A percentile compares a stretch with the other conserved stretches of the same genome.
Conservation (phyloP, 2,888 invertebrate species). For the Stenoptilia bipunctidactyla region DNA sequence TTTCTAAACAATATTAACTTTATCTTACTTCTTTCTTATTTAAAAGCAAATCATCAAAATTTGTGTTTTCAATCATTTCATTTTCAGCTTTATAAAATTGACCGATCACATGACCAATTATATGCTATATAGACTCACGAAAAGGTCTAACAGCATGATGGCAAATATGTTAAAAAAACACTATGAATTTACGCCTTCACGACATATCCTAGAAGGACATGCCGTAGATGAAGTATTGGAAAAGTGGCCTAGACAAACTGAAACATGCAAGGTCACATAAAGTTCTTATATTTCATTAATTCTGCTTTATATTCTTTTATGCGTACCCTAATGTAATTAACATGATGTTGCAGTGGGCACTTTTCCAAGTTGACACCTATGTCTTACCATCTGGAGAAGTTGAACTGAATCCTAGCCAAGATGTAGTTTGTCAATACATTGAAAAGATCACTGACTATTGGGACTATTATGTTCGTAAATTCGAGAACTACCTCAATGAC, state of each 20-base stretch:
- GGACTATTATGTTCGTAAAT: conserved; percentile 76
- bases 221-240: conserved; percentile 66
- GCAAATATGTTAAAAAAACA: conserved; percentile 68
- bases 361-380: conserved; percentile 73
- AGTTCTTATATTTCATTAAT: neutral
- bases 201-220: conserved; percentile 39
- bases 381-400: conserved; percentile 45
- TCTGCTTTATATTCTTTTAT: no score
- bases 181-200: conserved; percentile 58
- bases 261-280: conserved; percentile 61
- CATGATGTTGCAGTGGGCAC: conserved; percentile 73
- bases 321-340: no score
- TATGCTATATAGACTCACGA: conserved; percentile 75
- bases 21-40: no score
- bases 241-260: conserved; percentile 38
- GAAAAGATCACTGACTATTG: conserved; percentile 74
- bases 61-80: no score
- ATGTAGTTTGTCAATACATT: conserved; percentile 70
- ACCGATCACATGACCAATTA: conserved; percentile 80
- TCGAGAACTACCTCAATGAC: conserved; percentile 81
- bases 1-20: no score
- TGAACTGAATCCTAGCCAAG: conserved; percentile 72
- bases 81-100: conserved; percentile 61
- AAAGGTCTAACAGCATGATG: conserved; percentile 73
- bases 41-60: no score